These are phyloP conservation scores for Nothobranchius kuhntae DNA, from an alignment of 2,113 vertebrate genomes.

Conservation along the genomic window DNA sequence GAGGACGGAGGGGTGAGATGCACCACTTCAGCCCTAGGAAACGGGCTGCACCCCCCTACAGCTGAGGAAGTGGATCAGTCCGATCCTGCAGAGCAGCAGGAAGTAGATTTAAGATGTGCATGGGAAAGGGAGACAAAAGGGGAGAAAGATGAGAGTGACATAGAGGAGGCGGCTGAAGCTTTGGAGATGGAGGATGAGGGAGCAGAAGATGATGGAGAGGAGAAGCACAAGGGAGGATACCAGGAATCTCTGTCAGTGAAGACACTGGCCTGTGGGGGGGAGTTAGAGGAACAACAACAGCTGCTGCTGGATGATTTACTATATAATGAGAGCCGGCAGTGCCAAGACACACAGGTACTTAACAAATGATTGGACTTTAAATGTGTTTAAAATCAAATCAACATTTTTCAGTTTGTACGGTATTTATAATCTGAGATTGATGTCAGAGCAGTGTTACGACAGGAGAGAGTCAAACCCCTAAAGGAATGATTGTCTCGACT, in stretches of 20 bases:
- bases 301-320: conserved; percentile 39
- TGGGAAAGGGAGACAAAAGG: conserved; percentile 55
- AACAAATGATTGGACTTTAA: background rate
- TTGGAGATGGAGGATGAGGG: conserved; percentile 67
- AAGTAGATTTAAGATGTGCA: conserved; percentile 57
- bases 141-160: conserved; percentile 39
- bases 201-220: conserved; percentile 59
- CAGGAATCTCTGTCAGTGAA: conserved; percentile 46
- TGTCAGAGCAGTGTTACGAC: background rate
- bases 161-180: conserved; percentile 57
- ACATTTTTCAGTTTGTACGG: too few species aligned
- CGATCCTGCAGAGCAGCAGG: conserved; percentile 65
- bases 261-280: conserved; percentile 41
- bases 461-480: background rate
- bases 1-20: conserved; percentile 38
- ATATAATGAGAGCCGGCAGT: conserved; percentile 19
- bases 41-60: conserved; percentile 48
- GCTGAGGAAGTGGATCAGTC: conserved; percentile 60
- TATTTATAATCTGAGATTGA: too few species aligned
- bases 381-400: background rate
- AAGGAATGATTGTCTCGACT: conserved; percentile 1
- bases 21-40: conserved; percentile 31
- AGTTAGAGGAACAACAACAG: conserved; percentile 41
- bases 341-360: conserved; percentile 48
- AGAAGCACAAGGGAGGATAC: conserved; percentile 31